Conservation (phyloP, 2,888 invertebrate species). For the Hydraecia micacea region DNA sequence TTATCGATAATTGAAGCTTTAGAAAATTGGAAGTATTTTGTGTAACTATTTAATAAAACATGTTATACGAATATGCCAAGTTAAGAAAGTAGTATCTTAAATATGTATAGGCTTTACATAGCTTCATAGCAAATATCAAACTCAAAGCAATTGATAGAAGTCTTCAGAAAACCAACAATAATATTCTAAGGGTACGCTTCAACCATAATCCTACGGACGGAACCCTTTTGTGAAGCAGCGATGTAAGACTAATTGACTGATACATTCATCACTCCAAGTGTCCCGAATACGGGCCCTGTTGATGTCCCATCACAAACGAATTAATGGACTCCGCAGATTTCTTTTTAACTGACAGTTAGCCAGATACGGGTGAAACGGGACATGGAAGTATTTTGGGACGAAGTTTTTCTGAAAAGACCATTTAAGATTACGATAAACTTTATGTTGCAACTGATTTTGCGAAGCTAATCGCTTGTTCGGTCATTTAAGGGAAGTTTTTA, state of each 20-base stretch:
- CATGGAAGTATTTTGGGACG: slow-evolving; percentile 16
- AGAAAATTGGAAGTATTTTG: not conserved
- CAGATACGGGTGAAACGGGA: slow-evolving; percentile 52
- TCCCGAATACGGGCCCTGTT: slow-evolving; percentile 35
- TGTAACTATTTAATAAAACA: not conserved
- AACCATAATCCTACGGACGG: slow-evolving; percentile 12
- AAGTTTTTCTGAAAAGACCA: slow-evolving; percentile 26
- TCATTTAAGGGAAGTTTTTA: slow-evolving; percentile 41
- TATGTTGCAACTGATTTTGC: slow-evolving; percentile 25
- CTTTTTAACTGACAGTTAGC: slow-evolving; percentile 54
- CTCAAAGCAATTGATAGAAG: not conserved
- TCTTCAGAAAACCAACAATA: not conserved
- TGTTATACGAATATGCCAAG: not conserved
- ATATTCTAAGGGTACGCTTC: not conserved
- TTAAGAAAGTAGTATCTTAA: not conserved
- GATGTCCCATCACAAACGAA: slow-evolving; percentile 55
- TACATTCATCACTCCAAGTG: slow-evolving; percentile 54
- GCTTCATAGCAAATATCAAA: not conserved
- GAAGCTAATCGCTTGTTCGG: slow-evolving; percentile 35
- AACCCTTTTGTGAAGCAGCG: slow-evolving; percentile 30
- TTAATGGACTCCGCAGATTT: slow-evolving; percentile 57
- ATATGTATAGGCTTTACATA: not conserved
- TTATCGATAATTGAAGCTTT: not conserved
- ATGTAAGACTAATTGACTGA: slow-evolving; percentile 54
- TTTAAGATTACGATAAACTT: slow-evolving; percentile 43